Evolutionary conservation across 1,140 invertebrate genomes (phyloP).

Genomic region (Antheraea pernyi): DNA sequence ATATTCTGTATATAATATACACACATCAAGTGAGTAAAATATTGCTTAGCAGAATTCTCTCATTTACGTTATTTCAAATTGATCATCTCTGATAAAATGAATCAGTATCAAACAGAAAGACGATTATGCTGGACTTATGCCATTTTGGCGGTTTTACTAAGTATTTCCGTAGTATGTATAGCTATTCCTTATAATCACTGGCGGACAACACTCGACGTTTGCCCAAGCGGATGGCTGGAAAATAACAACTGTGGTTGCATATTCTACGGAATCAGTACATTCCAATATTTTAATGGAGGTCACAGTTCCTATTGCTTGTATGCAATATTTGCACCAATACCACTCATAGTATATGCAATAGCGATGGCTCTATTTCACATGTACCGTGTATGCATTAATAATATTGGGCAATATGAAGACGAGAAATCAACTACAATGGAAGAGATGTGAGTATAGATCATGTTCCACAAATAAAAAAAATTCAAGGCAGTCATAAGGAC

Average conservation of each 20-base stretch:
- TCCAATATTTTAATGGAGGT: constrained; percentile 83
- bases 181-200: constrained; percentile 83
- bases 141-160: constrained; percentile 70
- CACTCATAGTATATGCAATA: constrained; percentile 79
- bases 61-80: too few relatives aligned
- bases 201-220: constrained; percentile 82
- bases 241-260: constrained; percentile 84
- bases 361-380: constrained; percentile 83
- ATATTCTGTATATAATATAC: too few relatives aligned
- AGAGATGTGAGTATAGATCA: constrained; percentile 76
- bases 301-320: constrained; percentile 82
- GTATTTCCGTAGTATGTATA: constrained; percentile 79
- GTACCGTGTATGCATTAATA: constrained; percentile 83
- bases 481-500: too few relatives aligned
- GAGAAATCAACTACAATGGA: constrained; percentile 74
- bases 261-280: constrained; percentile 81
- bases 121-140: constrained; percentile 79
- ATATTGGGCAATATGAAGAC: constrained; percentile 74
- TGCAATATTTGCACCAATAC: constrained; percentile 80
- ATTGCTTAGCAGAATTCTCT: too few relatives aligned
- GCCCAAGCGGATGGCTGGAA: constrained; percentile 74
- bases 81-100: constrained; percentile 39
- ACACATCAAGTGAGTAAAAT: too few relatives aligned
- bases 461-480: too few relatives aligned
- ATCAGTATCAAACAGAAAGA: constrained; percentile 77